Percentiles rank a stretch among this genome's conserved stretches.
phyloP scores from a whole-genome alignment of 2,888 invertebrate species.

The Callimorpha dominula region DNA sequence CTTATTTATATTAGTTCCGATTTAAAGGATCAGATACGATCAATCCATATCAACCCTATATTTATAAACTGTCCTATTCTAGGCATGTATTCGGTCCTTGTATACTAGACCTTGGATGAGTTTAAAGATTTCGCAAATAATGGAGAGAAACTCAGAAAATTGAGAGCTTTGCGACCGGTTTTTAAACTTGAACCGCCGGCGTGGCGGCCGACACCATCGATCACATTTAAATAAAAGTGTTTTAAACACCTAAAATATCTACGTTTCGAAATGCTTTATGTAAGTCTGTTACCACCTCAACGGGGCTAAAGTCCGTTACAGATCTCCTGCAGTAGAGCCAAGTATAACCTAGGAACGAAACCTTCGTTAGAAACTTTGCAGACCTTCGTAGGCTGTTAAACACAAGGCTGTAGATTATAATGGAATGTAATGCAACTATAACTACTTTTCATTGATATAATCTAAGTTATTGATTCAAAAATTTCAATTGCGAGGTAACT shows the following conservation, averaged over 20 bases:
- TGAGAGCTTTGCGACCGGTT: background rate
- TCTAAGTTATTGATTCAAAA: background rate
- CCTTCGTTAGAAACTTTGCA: no score
- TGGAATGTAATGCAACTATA: no score
- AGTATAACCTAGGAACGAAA: no score
- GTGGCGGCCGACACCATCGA: no score
- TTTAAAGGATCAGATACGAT: background rate
- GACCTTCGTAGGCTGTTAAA: no score
- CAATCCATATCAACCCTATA: background rate
- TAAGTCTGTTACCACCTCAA: no score
- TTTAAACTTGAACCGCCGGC: background rate
- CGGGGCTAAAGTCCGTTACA: no score
- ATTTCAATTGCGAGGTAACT: constrained; percentile 1
- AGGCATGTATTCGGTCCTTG: background rate
- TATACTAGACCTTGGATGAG: background rate
- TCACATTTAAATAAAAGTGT: background rate
- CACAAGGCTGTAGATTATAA: no score
- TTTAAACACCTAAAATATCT: background rate
- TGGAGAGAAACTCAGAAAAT: background rate
- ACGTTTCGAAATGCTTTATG: no score
- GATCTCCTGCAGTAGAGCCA: no score
- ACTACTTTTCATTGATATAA: background rate
- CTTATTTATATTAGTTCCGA: background rate
- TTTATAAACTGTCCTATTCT: background rate
- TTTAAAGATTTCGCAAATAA: background rate